phyloP scores from a whole-genome alignment of 1,140 invertebrate genomes.

The Leptinotarsa lineolata region DNA sequence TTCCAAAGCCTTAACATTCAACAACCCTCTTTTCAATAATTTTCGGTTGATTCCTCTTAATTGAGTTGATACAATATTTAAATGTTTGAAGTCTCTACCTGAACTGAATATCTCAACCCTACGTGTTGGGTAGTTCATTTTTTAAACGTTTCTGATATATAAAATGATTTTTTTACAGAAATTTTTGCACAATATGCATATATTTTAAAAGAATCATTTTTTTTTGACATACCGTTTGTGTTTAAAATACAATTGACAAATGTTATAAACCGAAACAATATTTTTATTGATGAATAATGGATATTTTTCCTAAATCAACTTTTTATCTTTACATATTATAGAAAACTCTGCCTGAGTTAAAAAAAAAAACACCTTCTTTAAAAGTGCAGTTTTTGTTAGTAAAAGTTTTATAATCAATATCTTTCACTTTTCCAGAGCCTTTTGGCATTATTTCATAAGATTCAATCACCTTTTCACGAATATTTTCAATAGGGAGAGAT shows the following conservation, averaged over 20 bases:
- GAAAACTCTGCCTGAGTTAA: neutral
- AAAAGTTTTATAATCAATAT: neutral
- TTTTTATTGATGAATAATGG: slow-evolving; percentile 2
- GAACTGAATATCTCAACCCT: neutral
- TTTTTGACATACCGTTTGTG: slow-evolving; percentile 16
- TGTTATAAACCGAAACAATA: slow-evolving; percentile 10
- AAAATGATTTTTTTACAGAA: slow-evolving; percentile 12
- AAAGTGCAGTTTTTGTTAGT: neutral
- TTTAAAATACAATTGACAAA: slow-evolving; percentile 21
- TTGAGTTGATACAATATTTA: too few relatives aligned
- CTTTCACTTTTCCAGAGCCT: neutral
- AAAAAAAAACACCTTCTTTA: slow-evolving; percentile 10
- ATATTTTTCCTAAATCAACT: slow-evolving; percentile 7
- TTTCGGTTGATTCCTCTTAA: too few relatives aligned
- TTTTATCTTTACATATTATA: neutral
- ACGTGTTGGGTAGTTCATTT: neutral
- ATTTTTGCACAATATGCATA: slow-evolving; percentile 21
- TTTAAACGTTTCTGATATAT: neutral
- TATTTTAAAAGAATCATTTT: neutral
- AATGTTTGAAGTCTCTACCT: too few relatives aligned
- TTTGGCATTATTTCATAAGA: neutral
- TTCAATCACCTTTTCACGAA: neutral
- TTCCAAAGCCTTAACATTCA: too few relatives aligned
- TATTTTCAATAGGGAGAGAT: neutral
- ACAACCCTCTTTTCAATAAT: too few relatives aligned